Evolutionary conservation across 2,797 vertebrate species (phyloP), one percentile per base, ranked within the genome.

Genomic region (Alauda arvensis): DNA sequence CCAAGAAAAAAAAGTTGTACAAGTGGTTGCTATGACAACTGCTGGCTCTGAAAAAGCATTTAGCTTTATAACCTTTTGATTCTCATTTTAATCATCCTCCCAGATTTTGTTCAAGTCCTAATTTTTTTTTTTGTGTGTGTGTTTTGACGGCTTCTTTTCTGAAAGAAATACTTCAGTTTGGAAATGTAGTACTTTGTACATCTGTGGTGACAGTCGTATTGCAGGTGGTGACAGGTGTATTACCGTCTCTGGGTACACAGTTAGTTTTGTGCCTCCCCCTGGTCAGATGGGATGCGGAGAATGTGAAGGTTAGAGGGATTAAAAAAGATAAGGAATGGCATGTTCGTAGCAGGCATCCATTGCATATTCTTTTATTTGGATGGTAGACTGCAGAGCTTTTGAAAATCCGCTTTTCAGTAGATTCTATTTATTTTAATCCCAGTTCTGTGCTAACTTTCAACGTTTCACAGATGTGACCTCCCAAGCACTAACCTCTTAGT

Each of bases 21-120:
- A 80, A 84, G 56, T 56, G 72, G 86, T 95, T 93, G 42, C 76
- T 60, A 65, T 77, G 90, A 72, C 80, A 94, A 83, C 92, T 31
- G 29, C 57, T 93, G 75, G n/a, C 75, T 94, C 92, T 49, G 56
- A 85, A 82, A 80, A 92, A 87, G 55, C 60, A 83, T 94, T 93
- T 93, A 83, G 62, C 46, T 88, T 37, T 82, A 31, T 95, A 93
- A 92, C 53, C 51, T 95, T 94, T 91, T 87, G 85, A 75, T 88
- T 93, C 61, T 87, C 19, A 45, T 89, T 91, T 93, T 75, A 90
- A 76, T 88, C 29, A 76, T 88, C 72, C 81, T 86, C 84, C 68
- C 91, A 85, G 65, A 63, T 83, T 95, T 93, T 87, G 24, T 85
- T 91, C 53, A 85, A 55, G 87, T 77, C 68, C 88, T 48, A 84